Evolutionary conservation across 2,888 invertebrate genomes (phyloP).

Genomic region (Pandemis cinnamomeana): DNA sequence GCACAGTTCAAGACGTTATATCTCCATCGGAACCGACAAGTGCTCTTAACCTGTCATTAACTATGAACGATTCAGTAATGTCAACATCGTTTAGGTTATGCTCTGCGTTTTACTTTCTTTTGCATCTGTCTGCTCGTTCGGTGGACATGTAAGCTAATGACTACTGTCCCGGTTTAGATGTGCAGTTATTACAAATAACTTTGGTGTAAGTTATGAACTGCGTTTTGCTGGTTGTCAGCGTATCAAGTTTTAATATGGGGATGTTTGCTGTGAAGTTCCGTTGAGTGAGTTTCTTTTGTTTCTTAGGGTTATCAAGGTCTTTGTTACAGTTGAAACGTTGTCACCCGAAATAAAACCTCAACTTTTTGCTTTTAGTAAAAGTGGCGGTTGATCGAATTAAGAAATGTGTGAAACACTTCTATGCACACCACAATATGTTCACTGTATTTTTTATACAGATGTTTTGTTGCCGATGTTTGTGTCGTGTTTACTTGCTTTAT

Average conservation of each 20-base stretch:
- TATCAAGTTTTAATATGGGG: neutral
- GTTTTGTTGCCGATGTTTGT: no score
- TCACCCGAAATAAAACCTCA: neutral
- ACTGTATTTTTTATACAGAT: no score
- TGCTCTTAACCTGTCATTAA: constrained; percentile 35
- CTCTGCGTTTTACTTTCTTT: constrained; percentile 27
- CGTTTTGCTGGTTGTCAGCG: constrained; percentile 21
- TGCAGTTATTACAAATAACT: constrained; percentile 39
- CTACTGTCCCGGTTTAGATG: constrained; percentile 36
- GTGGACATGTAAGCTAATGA: constrained; percentile 31
- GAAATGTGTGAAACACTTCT: no score
- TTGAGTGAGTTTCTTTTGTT: neutral
- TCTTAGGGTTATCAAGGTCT: neutral
- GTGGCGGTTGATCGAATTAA: neutral
- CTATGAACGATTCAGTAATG: constrained; percentile 37
- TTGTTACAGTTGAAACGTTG: neutral
- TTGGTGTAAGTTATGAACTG: constrained; percentile 19
- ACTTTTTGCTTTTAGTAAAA: neutral
- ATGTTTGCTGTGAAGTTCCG: neutral
- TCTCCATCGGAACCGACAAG: constrained; percentile 9
- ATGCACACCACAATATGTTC: no score
- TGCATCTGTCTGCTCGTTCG: constrained; percentile 22
- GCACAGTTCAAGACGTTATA: neutral
- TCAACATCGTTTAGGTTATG: constrained; percentile 36
- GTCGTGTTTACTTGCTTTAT: no score